A percentile compares a stretch with the other conserved stretches of the same genome.
These are phyloP conservation scores for Zalophus californianus DNA, from an alignment of 2,797 vertebrate species.

Conservation along the genomic window DNA sequence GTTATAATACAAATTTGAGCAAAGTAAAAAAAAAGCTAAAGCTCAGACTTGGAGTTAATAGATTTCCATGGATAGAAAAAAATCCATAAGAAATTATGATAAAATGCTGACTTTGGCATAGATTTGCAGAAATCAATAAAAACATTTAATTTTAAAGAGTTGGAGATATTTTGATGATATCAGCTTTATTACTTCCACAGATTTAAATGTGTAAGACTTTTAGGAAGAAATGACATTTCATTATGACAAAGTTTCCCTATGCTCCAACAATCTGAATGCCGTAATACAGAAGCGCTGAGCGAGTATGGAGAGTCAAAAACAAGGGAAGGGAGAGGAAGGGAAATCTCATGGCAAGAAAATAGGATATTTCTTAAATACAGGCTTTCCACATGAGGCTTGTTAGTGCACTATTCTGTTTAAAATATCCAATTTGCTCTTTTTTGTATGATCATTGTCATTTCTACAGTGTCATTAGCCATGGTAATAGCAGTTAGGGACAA, in stretches of 20 bases:
- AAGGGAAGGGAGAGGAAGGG: background rate
- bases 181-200: slow-evolving; percentile 67
- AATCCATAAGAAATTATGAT: slow-evolving; percentile 78
- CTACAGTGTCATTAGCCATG: slow-evolving; percentile 73
- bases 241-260: slow-evolving; percentile 59
- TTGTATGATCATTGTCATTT: slow-evolving; percentile 70
- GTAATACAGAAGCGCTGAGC: background rate
- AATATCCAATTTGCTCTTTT: slow-evolving; percentile 79
- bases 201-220: slow-evolving; percentile 72
- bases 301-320: slow-evolving; percentile 51
- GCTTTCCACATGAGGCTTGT: slow-evolving; percentile 76
- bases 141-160: slow-evolving; percentile 76
- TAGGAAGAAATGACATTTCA: slow-evolving; percentile 73
- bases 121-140: slow-evolving; percentile 73
- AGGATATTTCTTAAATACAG: slow-evolving; percentile 73
- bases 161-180: slow-evolving; percentile 61
- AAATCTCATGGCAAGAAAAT: slow-evolving; percentile 77
- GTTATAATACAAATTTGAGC: slow-evolving; percentile 63
- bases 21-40: slow-evolving; percentile 57
- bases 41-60: slow-evolving; percentile 70
- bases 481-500: slow-evolving; percentile 80
- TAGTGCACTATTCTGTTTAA: slow-evolving; percentile 81
- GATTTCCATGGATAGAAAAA: slow-evolving; percentile 76
- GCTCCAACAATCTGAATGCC: slow-evolving; percentile 23
- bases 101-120: slow-evolving; percentile 72